phyloP scores from a whole-genome alignment of 1,140 invertebrate species.

The Ips nitidus region DNA sequence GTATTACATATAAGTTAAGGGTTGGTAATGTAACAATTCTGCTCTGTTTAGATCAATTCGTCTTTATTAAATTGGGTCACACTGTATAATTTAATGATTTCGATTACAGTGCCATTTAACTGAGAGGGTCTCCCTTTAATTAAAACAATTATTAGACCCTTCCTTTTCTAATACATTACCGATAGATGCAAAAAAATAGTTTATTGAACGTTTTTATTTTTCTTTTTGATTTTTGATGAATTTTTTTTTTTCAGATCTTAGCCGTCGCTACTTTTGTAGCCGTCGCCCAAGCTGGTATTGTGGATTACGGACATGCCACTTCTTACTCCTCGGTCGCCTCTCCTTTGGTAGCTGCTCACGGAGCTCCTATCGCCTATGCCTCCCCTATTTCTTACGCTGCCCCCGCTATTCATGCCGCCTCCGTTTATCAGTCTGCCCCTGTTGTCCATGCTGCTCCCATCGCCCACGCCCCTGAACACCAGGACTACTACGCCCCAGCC shows the following conservation, averaged over 20 bases:
- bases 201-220: neutral
- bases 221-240: neutral
- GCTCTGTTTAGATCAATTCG: too few species aligned
- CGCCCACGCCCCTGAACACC: constrained; percentile 33
- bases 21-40: too few species aligned
- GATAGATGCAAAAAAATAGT: too few species aligned
- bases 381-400: neutral
- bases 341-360: neutral
- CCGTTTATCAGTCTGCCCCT: neutral
- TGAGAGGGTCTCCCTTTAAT: too few species aligned
- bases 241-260: neutral
- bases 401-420: neutral
- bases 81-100: too few species aligned
- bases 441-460: constrained; percentile 2
- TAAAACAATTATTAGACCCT: too few species aligned
- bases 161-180: too few species aligned
- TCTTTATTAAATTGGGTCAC: too few species aligned
- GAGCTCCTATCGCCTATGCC: constrained; percentile 2
- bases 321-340: constrained; percentile 4
- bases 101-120: too few species aligned
- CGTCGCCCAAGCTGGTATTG: constrained; percentile 1
- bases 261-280: neutral
- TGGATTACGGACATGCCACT: constrained; percentile 7
- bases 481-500: constrained; percentile 54
- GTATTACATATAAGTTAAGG: too few species aligned